Evolutionary conservation across 2,888 invertebrate species (phyloP), one percentile per base, ranked within the genome.

Genomic region (Eulithis testata): DNA sequence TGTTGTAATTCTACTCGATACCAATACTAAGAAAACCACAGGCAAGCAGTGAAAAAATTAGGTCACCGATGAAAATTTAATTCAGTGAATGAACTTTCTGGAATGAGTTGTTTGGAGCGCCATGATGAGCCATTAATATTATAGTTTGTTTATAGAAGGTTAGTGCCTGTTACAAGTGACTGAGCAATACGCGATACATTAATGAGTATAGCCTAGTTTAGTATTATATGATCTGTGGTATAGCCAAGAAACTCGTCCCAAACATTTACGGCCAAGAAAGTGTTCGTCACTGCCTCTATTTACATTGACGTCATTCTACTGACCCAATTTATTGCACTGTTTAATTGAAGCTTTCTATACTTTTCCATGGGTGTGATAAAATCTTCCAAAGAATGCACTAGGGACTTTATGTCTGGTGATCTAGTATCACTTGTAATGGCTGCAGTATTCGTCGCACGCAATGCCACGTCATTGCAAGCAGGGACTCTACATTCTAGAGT

Each of bases 101-200:
- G 79, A 89, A 80, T 84, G 82, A 86, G 86, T 89, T 90, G 86
- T 65, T 75, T 75, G 70, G 68, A 73, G 73, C 80, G 79, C 79
- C 82, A 81, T 80, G 54, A 71, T 65, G 62, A 12, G 36, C 58
- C 56, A 68, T 70, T 71, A 68, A 73, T 70, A 65, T 68, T 68
- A 57, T 60, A 70, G 66, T 64, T 61, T 55, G 68, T 69, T 70
- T 68, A 59, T 67, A 53, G 44, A 53, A 60, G 57, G 54, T 61
- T 6, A 40, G 21, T 65, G 71, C 54, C 70, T 66, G 55, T 45
- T 58, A 36, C 31, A 40, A 54, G 3, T 37, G 21, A 14, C 51
- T 56, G 36, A 51, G 56, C 53, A 57, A 57, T 53, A 8, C 11
- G 31, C 11, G 44, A 45, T 50, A 51, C 27, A n/a, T 59, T 21